phyloP scores from a whole-genome alignment of 2,113 vertebrate genomes.

The Xiphophorus maculatus region DNA sequence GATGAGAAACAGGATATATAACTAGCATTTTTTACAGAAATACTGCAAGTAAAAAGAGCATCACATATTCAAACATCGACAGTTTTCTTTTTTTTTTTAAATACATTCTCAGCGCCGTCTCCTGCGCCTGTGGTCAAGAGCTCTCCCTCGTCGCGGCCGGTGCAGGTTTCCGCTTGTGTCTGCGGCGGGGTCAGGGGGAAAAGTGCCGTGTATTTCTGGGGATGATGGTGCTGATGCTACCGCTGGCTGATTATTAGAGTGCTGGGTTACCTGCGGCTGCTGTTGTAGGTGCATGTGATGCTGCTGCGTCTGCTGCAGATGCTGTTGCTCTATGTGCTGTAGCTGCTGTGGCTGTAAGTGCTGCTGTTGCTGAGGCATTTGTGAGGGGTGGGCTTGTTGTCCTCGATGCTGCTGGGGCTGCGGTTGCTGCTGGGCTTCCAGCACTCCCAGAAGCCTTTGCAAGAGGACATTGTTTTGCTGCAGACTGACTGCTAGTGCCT shows the following conservation, averaged over 20 bases:
- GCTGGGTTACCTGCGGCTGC: constrained; percentile 56
- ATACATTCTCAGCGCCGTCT: constrained; percentile 71
- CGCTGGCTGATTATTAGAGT: constrained; percentile 59
- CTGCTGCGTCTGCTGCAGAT: constrained; percentile 47
- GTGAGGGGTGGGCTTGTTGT: constrained; percentile 60
- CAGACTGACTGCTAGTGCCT: constrained; percentile 78
- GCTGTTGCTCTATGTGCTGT: constrained; percentile 50
- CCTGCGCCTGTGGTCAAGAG: constrained; percentile 77
- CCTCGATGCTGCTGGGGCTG: constrained; percentile 64
- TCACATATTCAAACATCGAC: constrained; percentile 52
- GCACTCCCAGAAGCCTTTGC: constrained; percentile 80
- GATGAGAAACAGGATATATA: constrained; percentile 32
- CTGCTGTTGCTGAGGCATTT: constrained; percentile 51
- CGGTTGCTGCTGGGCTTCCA: constrained; percentile 79
- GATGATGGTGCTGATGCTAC: constrained; percentile 56
- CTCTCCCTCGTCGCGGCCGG: constrained; percentile 76
- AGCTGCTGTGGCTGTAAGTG: constrained; percentile 48
- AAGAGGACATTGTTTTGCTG: constrained; percentile 84
- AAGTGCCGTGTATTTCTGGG: constrained; percentile 69
- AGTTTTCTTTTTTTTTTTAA: constrained; percentile 12
- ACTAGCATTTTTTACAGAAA: constrained; percentile 41
- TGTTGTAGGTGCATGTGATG: constrained; percentile 62
- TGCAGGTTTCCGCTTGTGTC: constrained; percentile 62
- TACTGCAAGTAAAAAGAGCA: constrained; percentile 47
- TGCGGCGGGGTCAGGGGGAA: constrained; percentile 59